phyloP scores from a whole-genome alignment of 2,888 invertebrate species.

The Drosophila mimetica region DNA sequence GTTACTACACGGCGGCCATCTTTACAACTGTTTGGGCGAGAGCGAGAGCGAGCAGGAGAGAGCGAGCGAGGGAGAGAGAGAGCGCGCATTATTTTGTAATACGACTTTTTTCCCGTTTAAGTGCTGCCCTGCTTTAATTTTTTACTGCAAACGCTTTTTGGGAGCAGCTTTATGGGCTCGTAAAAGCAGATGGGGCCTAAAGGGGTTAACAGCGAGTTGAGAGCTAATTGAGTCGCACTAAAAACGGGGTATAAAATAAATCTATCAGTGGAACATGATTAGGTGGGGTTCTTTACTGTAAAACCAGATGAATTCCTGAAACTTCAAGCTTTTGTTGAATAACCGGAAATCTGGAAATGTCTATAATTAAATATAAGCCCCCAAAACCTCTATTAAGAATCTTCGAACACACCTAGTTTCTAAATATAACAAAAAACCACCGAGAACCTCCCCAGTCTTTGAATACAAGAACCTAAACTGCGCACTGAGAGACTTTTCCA shows the following conservation, averaged over 20 bases:
- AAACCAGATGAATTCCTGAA: background rate
- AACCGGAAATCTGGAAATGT: too few relatives aligned
- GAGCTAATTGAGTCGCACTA: slow-evolving; percentile 38
- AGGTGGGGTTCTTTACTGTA: background rate
- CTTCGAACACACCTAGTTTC: slow-evolving; percentile 3
- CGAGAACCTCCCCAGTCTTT: slow-evolving; percentile 10
- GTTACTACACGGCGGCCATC: slow-evolving; percentile 74
- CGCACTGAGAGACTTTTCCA: slow-evolving; percentile 67
- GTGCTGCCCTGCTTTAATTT: slow-evolving; percentile 74
- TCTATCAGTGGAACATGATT: background rate
- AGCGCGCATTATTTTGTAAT: slow-evolving; percentile 69
- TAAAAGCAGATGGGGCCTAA: slow-evolving; percentile 32
- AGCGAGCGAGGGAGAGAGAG: slow-evolving; percentile 37
- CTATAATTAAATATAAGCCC: too few relatives aligned
- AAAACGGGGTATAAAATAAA: slow-evolving; percentile 19
- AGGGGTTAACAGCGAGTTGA: slow-evolving; percentile 31
- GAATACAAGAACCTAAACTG: slow-evolving; percentile 72
- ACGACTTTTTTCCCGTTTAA: slow-evolving; percentile 24
- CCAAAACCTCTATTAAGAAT: background rate
- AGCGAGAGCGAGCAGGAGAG: slow-evolving; percentile 31
- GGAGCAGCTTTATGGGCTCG: slow-evolving; percentile 40
- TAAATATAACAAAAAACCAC: slow-evolving; percentile 13
- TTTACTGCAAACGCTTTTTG: slow-evolving; percentile 56
- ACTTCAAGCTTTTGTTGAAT: too few relatives aligned
- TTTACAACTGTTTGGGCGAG: slow-evolving; percentile 71